These are phyloP conservation scores for Antedon mediterranea DNA, from an alignment of 53 echinoderm and acorn worm species.

Conservation along the genomic window DNA sequence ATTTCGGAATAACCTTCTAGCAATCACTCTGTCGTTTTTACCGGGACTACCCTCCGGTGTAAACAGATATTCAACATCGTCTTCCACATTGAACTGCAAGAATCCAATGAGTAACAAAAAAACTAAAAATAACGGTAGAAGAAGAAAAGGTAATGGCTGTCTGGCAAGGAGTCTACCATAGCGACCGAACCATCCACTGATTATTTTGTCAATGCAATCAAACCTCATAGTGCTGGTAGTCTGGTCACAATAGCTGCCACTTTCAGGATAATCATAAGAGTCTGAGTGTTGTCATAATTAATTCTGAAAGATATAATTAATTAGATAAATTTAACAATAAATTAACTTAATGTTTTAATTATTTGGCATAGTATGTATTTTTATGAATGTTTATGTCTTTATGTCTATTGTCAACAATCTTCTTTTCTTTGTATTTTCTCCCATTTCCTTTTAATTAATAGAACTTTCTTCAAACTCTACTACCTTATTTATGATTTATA, in stretches of 20 bases:
- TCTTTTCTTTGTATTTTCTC: no score
- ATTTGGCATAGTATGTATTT: no score
- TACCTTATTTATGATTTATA: no score
- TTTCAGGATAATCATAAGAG: no score
- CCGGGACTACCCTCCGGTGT: constrained; percentile 62
- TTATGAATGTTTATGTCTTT: no score
- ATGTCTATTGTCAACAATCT: no score
- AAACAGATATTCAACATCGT: constrained; percentile 83
- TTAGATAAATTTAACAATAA: no score
- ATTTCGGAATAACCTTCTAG: constrained; percentile 35
- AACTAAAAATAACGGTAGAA: constrained; percentile 49
- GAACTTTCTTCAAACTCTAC: no score
- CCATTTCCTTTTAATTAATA: no score
- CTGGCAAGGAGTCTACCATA: constrained; percentile 55
- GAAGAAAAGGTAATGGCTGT: constrained; percentile 54
- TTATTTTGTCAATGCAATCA: constrained; percentile 53
- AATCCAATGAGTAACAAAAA: constrained; percentile 47
- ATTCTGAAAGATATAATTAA: no score
- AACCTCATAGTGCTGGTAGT: constrained; percentile 56
- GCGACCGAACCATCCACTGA: constrained; percentile 58
- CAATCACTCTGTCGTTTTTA: constrained; percentile 32
- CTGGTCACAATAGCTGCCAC: background rate
- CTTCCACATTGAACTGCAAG: constrained; percentile 42
- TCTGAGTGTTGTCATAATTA: no score
- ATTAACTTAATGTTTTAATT: no score